Conservation (phyloP, 2,888 invertebrate species). For the Lobophora halterata region DNA sequence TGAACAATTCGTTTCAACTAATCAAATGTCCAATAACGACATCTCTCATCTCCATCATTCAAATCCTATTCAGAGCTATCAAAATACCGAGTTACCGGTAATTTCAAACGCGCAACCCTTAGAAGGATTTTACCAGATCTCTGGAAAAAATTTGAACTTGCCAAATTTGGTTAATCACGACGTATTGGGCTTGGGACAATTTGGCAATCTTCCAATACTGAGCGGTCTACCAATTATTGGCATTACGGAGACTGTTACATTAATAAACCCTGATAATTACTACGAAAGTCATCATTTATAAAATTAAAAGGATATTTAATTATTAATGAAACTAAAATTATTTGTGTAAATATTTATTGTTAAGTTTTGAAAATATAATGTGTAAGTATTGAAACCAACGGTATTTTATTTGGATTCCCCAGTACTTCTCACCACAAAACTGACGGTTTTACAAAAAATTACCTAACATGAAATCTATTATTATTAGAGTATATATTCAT, state of each 20-base stretch:
- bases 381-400: too few relatives aligned
- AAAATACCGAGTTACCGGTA: conserved; percentile 1
- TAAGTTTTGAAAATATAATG: too few relatives aligned
- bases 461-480: too few relatives aligned
- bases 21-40: not conserved
- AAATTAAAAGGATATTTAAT: not conserved
- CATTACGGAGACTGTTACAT: conserved; percentile 42
- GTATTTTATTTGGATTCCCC: too few relatives aligned
- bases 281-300: not conserved
- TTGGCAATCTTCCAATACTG: conserved; percentile 40
- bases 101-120: not conserved
- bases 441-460: too few relatives aligned
- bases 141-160: conserved; percentile 14
- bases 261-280: conserved; percentile 31
- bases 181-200: conserved; percentile 33
- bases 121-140: conserved; percentile 5
- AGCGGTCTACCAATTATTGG: conserved; percentile 48
- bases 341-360: not conserved
- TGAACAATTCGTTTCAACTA: not conserved
- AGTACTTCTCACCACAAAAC: too few relatives aligned
- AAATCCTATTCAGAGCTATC: conserved; percentile 2
- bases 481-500: too few relatives aligned
- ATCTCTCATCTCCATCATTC: conserved; percentile 1
- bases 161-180: conserved; percentile 15
- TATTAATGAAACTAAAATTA: not conserved